Evolutionary conservation across 1,140 invertebrate genomes (phyloP), one percentile per base, ranked within the genome.

Genomic region (Metopolophium dirhodum): DNA sequence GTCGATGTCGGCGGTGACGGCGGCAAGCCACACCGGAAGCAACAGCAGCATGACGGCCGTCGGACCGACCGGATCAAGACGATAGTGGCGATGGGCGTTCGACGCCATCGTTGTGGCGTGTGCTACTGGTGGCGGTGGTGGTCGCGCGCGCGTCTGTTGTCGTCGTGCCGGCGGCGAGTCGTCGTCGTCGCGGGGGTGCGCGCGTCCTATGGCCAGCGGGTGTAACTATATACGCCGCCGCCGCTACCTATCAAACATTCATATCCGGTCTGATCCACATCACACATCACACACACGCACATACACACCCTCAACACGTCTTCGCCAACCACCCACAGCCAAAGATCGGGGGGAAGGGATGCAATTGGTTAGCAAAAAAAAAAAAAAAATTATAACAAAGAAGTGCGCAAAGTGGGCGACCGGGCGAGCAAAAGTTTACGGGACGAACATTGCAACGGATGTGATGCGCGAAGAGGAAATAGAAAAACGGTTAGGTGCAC

Each of bases 51-150:
- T 18, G 8, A 30, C 14, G 30, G 22, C 41, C 18, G 47, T 20
- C 20, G 20, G 20, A 11, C 41, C 20, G 18, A 45, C 20, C 41
- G 35, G 7, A 26, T 68, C 20, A 37, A 49, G 35, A 82, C 41
- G 57, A 26, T n/a, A n/a, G 35, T n/a, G 61, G 68, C 77, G n/a
- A 45, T 23, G 90, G 7, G n/a, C 90, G 45, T 83, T n/a, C 45
- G 68, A 20, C 90, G 30, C 90, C 90, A 51, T 92, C 90, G 68
- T 26, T 45, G n/a, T 57, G 90, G 22, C 90, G 90, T 92, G 90
- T 92, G 90, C 90, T 92, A 92, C 90, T 92, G 90, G 90, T 92
- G 90, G 68, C 77, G 90, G 68, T 92, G 90, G 47, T 35, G 68
- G 26, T 91, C 57, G 61, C n/a, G n/a, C 22, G 47, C 47, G 85